phyloP scores from a whole-genome alignment of 2,888 invertebrate species.

The Phrixothrix hirtus region DNA sequence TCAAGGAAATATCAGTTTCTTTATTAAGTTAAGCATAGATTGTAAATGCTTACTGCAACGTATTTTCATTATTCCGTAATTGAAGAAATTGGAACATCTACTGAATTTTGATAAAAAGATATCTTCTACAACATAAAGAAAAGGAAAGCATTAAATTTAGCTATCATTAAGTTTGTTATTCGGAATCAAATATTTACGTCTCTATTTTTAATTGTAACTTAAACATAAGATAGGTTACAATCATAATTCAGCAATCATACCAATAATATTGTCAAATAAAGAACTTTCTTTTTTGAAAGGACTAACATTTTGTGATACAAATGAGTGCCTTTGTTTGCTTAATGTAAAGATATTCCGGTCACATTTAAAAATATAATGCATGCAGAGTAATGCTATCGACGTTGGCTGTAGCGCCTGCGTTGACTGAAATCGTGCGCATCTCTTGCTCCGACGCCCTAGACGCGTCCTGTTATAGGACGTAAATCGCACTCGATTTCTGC shows the following conservation, averaged over 20 bases:
- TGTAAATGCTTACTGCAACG: conserved; percentile 39
- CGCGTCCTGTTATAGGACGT: conserved; percentile 18
- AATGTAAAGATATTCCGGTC: conserved; percentile 51
- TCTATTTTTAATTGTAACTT: no score
- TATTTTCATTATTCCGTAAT: conserved; percentile 52
- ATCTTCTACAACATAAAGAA: no score
- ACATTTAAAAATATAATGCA: conserved; percentile 52
- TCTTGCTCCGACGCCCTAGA: conserved; percentile 21
- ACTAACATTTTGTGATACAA: conserved; percentile 38
- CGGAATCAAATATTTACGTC: no score
- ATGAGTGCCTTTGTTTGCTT: conserved; percentile 44
- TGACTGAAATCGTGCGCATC: conserved; percentile 36
- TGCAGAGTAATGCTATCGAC: conserved; percentile 51
- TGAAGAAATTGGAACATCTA: conserved; percentile 43
- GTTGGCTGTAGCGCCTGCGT: conserved; percentile 48
- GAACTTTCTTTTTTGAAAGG: conserved; percentile 17
- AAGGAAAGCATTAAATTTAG: no score
- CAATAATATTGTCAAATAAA: conserved; percentile 11
- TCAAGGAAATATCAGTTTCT: conserved; percentile 34
- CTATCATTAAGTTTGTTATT: no score
- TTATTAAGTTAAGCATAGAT: conserved; percentile 27
- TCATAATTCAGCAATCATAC: no score
- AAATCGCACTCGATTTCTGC: conserved; percentile 9
- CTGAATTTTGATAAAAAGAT: no score
- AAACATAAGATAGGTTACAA: no score